These are phyloP conservation scores for Nyctalus aviator DNA, from an alignment of 2,797 vertebrate species.

Conservation along the genomic window DNA sequence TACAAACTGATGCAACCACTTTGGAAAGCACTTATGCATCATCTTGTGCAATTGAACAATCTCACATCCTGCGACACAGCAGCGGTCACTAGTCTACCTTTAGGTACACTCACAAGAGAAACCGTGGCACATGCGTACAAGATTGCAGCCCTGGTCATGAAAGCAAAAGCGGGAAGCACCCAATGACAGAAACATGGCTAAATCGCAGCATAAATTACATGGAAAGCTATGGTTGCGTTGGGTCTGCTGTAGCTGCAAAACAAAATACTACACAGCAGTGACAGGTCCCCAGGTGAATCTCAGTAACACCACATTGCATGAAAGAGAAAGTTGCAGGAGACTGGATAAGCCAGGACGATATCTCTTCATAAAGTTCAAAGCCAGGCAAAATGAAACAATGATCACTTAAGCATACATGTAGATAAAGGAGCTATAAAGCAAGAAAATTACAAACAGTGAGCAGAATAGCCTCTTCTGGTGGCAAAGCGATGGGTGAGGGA, in stretches of 20 bases:
- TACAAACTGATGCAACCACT: background rate
- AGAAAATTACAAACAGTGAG: background rate
- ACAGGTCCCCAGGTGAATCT: background rate
- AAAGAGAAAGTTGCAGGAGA: background rate
- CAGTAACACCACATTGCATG: background rate
- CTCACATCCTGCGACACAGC: background rate
- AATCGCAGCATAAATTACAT: background rate
- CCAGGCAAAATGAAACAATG: conserved; percentile 5
- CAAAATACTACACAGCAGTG: background rate
- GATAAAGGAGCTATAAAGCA: background rate
- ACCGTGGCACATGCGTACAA: accelerated
- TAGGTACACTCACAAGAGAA: background rate
- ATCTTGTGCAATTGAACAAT: background rate
- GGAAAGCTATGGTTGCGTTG: background rate
- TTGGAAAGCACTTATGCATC: background rate
- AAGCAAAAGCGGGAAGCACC: background rate
- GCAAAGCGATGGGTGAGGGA: background rate
- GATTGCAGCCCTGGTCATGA: background rate
- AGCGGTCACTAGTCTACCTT: background rate
- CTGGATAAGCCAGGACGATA: background rate
- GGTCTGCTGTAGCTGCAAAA: background rate
- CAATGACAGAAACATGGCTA: background rate
- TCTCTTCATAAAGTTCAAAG: conserved; percentile 41
- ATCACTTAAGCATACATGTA: background rate
- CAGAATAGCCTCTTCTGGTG: background rate